A percentile compares a stretch with the other conserved stretches of the same genome.
These are phyloP conservation scores for Recurvirostra avosetta DNA, from an alignment of 2,113 vertebrate species.

Conservation along the genomic window DNA sequence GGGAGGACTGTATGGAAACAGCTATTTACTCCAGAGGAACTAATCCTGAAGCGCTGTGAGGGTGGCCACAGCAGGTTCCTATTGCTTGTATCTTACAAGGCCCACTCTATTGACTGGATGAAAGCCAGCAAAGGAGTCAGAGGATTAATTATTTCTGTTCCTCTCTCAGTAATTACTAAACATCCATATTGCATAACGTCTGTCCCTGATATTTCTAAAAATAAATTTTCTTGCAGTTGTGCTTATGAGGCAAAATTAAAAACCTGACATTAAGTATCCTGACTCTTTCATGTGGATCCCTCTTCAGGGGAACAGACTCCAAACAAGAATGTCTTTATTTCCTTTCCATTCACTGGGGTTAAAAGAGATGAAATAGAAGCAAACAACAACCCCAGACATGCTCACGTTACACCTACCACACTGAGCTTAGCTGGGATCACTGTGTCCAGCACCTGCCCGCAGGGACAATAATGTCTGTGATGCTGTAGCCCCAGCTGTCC, in stretches of 20 bases:
- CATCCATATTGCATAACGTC: not conserved
- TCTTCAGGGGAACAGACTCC: not conserved
- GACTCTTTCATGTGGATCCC: not conserved
- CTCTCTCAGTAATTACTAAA: not conserved
- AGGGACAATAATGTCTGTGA: not conserved
- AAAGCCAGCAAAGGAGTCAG: not conserved
- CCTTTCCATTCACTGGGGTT: not conserved
- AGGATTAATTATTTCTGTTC: not conserved
- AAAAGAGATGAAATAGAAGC: not conserved
- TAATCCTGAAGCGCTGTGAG: not conserved
- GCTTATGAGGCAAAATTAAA: not conserved
- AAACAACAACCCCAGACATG: rapidly evolving
- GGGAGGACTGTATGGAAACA: not conserved
- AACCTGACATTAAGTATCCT: not conserved
- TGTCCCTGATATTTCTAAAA: not conserved
- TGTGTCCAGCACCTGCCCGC: not conserved
- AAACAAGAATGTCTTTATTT: not conserved
- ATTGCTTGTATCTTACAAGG: not conserved
- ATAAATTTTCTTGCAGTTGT: not conserved
- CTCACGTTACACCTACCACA: not conserved
- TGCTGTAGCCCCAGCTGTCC: not conserved
- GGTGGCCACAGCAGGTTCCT: not conserved
- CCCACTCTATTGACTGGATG: not conserved
- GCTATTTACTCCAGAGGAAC: not conserved
- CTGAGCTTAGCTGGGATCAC: not conserved